Evolutionary conservation across 2,888 invertebrate species (phyloP), one percentile per base, ranked within the genome.

Genomic region (Drymonia ruficornis): DNA sequence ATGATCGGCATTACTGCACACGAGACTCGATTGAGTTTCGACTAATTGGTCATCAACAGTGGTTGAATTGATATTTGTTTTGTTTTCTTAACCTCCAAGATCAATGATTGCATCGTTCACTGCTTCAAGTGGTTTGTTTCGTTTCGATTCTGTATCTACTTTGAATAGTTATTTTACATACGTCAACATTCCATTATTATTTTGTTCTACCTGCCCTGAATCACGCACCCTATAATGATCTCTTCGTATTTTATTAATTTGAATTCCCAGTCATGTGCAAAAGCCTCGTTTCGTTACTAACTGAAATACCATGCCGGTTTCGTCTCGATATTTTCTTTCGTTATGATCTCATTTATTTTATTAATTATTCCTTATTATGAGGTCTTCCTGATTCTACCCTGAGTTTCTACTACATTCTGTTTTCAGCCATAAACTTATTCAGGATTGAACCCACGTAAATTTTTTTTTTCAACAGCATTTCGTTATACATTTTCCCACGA

Each of bases 1-100:
- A 57, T 59, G 16, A 34, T 36, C 45, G 42, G 44, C 44, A 49
- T 56, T 19, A 23, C 55, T 65, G 55, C 63, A 68, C 63, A 69
- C 65, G 45, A 66, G 43, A 49, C 48, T 9, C 12, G 11, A 18
- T 19, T 40, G 16, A 43, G 13, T 40, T 40, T 43, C 43, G 19
- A 19, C 19, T 43, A 19, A 43, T 43, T 40, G 40, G 40, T 16
- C 16, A 16, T 16, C 5, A 40, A 16, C 40, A 16, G 9, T 16
- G 16, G 40, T 16, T 5, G 3, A 36, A 36, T 31, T 13, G 13
- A 36, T 36, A 36, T 36, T 36, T 36, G 31, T 31, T 31, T 31
- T 31, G 31, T 31, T 8, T 31, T 31, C 31, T 23, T 23, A 23
- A 23, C 23, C 23, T 23, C 7, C 23, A 23, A 6, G 23, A 23